Evolutionary conservation across 1,140 invertebrate genomes (phyloP).

Genomic region (Philaenus spumarius): DNA sequence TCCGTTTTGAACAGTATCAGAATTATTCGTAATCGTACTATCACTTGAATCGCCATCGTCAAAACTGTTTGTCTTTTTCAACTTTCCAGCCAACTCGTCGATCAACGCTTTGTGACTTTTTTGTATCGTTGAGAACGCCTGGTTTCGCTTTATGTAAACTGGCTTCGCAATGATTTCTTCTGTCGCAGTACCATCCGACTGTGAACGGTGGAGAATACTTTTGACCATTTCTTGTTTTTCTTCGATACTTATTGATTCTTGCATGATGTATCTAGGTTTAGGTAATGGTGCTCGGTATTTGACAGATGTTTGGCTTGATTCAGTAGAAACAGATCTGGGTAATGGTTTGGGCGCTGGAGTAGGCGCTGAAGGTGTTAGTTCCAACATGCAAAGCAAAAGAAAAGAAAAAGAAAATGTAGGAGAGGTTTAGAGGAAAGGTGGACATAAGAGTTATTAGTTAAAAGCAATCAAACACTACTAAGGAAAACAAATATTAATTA

Average conservation of each 20-base stretch:
- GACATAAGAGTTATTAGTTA: background rate
- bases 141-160: too few species aligned
- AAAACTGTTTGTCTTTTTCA: background rate
- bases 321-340: background rate
- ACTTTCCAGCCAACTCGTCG: background rate
- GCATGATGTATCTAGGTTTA: slow-evolving; percentile 3
- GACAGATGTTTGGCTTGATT: background rate
- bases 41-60: background rate
- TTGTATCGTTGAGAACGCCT: too few species aligned
- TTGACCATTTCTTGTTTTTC: too few species aligned
- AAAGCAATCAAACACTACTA: background rate
- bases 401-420: background rate
- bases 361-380: background rate
- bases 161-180: too few species aligned
- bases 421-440: background rate
- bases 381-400: slow-evolving; percentile 4
- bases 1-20: background rate
- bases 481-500: background rate
- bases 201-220: too few species aligned
- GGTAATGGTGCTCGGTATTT: slow-evolving; percentile 11
- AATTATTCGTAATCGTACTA: background rate
- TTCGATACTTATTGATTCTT: background rate
- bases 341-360: slow-evolving; percentile 1
- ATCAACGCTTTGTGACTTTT: background rate
- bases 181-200: too few species aligned